Evolutionary conservation across 1,140 invertebrate species (phyloP), one percentile per base, ranked within the genome.

Genomic region (Lerema accius): DNA sequence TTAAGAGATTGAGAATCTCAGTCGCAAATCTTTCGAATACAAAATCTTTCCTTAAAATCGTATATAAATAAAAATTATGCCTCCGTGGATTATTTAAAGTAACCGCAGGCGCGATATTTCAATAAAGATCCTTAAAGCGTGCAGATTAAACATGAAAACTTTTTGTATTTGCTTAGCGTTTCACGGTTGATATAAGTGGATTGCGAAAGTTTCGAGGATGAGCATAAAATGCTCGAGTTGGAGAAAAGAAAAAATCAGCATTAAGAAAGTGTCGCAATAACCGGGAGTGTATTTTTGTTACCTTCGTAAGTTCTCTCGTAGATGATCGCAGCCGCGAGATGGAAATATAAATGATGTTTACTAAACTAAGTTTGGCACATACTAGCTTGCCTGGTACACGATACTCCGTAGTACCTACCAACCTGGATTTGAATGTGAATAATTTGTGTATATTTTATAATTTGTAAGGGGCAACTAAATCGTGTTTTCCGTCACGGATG

Each of bases 111-210:
- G 78, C 65, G 68, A 84, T 84, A 85, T 86, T 84, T 84, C 84
- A 83, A 86, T 89, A 81, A 78, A 86, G 86, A 86, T 80, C 78
- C 81, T 81, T 79, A 87, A 87, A 85, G 81, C 78, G 79, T 77
- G 77, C 50, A 86, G 84, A 90, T 90, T 88, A 90, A 86, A 86
- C 80, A 82, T 73, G 76, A 75, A 85, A 90, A 88, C 69, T 88
- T 90, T 89, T 87, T 88, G 86, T 90, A 86, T 90, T 90, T 90
- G 82, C 83, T 86, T 88, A 84, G 73, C 80, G 78, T 79, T 86
- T 85, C 85, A 89, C 80, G 78, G 79, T 76, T 88, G 85, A 89
- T 89, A 86, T 90, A 88, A 90, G 85, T 88, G 87, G 79, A 90
- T 90, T 90, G 85, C 84, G 76, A 90, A 90, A 88, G 85, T 90